phyloP scores from a whole-genome alignment of 2,113 vertebrate species.

The Gobiocypris rarus region DNA sequence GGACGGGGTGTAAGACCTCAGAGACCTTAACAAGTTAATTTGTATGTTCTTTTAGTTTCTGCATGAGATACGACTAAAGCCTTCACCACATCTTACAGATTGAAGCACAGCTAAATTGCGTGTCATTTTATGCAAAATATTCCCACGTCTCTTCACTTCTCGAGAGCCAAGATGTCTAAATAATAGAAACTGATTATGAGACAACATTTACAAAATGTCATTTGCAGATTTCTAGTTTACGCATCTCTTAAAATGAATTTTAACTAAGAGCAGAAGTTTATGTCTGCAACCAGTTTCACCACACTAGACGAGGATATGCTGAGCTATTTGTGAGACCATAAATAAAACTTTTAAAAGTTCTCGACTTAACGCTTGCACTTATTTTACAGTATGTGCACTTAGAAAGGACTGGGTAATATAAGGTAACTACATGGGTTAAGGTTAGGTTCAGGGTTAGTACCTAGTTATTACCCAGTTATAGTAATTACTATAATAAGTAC shows the following conservation, averaged over 20 bases:
- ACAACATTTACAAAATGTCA: not conserved
- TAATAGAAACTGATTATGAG: not conserved
- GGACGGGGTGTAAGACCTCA: constrained; percentile 22
- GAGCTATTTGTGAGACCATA: not conserved
- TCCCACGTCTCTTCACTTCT: constrained; percentile 8
- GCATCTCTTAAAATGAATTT: not conserved
- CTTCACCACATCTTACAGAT: constrained; percentile 21
- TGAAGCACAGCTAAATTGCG: constrained; percentile 13
- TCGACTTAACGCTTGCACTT: no score
- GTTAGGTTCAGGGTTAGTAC: no score
- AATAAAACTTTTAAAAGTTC: not conserved
- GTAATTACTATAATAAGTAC: no score
- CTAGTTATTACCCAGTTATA: no score
- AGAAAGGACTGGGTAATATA: no score
- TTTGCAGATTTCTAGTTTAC: not conserved
- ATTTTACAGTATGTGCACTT: no score
- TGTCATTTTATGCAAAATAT: constrained; percentile 18
- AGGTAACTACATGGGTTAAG: no score
- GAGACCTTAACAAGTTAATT: constrained; percentile 32
- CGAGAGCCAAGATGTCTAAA: not conserved
- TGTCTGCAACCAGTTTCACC: not conserved
- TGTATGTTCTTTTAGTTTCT: constrained; percentile 35
- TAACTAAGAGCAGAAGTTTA: not conserved
- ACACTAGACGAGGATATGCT: not conserved
- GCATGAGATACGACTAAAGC: constrained; percentile 31